Percentiles rank a stretch among this genome's conserved stretches.
These are phyloP conservation scores for Berghia stephanieae DNA, from an alignment of 1,140 invertebrate species.

Conservation along the genomic window DNA sequence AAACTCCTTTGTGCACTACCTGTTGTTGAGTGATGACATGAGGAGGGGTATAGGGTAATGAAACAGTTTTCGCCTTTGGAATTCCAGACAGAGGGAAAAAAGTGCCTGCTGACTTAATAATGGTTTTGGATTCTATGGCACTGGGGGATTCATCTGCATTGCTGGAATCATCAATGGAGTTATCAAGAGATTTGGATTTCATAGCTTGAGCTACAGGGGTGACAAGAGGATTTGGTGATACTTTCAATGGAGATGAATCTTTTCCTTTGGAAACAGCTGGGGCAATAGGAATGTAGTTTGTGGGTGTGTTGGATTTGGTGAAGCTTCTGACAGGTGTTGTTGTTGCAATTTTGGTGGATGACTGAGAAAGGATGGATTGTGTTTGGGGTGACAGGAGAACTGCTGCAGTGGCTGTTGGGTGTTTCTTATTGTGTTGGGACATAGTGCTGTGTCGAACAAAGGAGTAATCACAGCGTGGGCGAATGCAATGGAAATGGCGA, in stretches of 20 bases:
- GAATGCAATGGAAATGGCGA: conserved; percentile 81
- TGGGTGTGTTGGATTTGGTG: conserved; percentile 19
- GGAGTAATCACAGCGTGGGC: conserved; percentile 78
- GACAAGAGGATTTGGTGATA: neutral
- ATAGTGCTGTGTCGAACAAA: conserved; percentile 78
- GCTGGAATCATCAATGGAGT: neutral
- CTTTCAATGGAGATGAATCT: no score
- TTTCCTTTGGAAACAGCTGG: conserved; percentile 31
- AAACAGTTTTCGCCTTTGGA: no score
- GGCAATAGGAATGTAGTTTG: conserved; percentile 38
- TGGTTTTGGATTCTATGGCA: conserved; percentile 58
- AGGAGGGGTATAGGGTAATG: no score
- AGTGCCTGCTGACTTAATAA: conserved; percentile 91
- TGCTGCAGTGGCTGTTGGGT: conserved; percentile 44
- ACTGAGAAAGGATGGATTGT: conserved; percentile 1
- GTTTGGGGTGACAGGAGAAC: conserved; percentile 9
- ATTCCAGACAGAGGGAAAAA: conserved; percentile 87
- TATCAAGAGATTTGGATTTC: neutral
- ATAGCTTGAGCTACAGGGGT: neutral
- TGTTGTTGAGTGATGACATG: no score
- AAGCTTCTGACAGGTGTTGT: neutral
- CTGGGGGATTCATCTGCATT: conserved; percentile 10
- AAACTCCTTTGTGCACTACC: no score
- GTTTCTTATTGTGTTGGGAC: conserved; percentile 76
- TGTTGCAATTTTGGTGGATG: neutral